Evolutionary conservation across 2,797 vertebrate genomes (phyloP), one percentile per base, ranked within the genome.

Genomic region (Takifugu rubripes): DNA sequence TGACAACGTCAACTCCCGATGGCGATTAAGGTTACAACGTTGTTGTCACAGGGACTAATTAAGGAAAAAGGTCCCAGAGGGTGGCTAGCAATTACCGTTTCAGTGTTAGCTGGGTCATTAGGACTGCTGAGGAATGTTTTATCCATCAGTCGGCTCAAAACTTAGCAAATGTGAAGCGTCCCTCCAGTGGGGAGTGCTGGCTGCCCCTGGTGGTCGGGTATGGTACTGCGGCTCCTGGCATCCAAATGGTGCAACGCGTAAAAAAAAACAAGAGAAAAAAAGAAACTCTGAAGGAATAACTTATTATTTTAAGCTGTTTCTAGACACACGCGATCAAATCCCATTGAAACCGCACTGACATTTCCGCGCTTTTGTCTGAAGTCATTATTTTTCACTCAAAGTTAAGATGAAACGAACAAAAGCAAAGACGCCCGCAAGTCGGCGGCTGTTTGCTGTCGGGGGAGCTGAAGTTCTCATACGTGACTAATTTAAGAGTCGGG

Each of bases 1-100:
- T 65, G 53, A 61, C 31, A 0, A 49, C 45, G 0, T 45, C 50
- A 12, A 16, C 56, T 67, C 61, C 3, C 40, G 46, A 52, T 71
- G 52, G 63, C 76, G 64, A 81, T 81, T 80, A 79, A 65, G 74
- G 64, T 79, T n/a, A 56, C 74, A 79, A 64, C 66, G 68, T 54
- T 43, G 51, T 73, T 43, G 26, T 9, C 36, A 49, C 49, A 74
- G 74, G 66, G 61, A 66, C 65, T 70, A 81, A 80, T 85, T 80
- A 86, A 65, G 51, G 61, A 56, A 67, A 59, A 43, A 51, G 64
- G 68, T 74, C 40, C 27, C 33, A 56, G 56, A 31, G 45, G 1
- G 53, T 49, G 59, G 70, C 72, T 62, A 55, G 0, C 1, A 14
- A 42, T 51, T 43, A 45, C 61, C 61, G 71, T 36, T 2, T 10